Evolutionary conservation across 2,797 vertebrate genomes (phyloP).

Genomic region (Synaphobranchus kaupii): DNA sequence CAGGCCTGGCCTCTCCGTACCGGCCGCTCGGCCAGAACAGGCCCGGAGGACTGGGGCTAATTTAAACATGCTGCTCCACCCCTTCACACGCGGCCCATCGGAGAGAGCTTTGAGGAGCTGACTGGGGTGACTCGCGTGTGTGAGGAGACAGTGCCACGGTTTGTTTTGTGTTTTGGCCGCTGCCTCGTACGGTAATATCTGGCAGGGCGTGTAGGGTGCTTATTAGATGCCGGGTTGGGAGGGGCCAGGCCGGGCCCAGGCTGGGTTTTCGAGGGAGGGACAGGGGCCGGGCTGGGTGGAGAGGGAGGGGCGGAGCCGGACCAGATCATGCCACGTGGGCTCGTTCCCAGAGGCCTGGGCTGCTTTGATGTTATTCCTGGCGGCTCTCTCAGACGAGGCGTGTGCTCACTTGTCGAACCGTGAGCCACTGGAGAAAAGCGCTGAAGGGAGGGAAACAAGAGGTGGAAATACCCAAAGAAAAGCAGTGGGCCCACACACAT

Average conservation of each 20-base stretch:
- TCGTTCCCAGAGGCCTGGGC: slow-evolving; percentile 51
- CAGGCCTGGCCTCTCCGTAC: slow-evolving; percentile 41
- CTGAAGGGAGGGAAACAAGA: slow-evolving; percentile 43
- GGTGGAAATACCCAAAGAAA: slow-evolving; percentile 8
- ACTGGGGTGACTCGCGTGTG: slow-evolving; percentile 49
- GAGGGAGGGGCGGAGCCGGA: slow-evolving; percentile 29
- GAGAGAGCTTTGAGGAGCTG: slow-evolving; percentile 41
- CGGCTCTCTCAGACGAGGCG: slow-evolving; percentile 60
- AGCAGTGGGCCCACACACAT: not conserved
- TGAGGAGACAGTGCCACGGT: slow-evolving; percentile 46
- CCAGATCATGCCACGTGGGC: slow-evolving; percentile 40
- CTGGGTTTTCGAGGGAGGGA: slow-evolving; percentile 61
- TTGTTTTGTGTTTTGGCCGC: slow-evolving; percentile 53
- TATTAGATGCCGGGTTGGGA: slow-evolving; percentile 53
- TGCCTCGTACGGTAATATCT: slow-evolving; percentile 52
- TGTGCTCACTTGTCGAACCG: slow-evolving; percentile 55
- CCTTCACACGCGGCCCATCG: not conserved
- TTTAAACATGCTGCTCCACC: slow-evolving; percentile 10
- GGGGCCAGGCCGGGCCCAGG: slow-evolving; percentile 47
- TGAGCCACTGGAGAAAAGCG: slow-evolving; percentile 27
- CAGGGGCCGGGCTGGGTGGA: slow-evolving; percentile 32
- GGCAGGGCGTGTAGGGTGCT: slow-evolving; percentile 53
- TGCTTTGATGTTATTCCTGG: slow-evolving; percentile 66
- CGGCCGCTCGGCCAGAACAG: slow-evolving; percentile 25
- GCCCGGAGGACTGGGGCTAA: not conserved